These are phyloP conservation scores for Himalopsyche tibetana DNA, from an alignment of 2,888 invertebrate genomes.

Conservation along the genomic window DNA sequence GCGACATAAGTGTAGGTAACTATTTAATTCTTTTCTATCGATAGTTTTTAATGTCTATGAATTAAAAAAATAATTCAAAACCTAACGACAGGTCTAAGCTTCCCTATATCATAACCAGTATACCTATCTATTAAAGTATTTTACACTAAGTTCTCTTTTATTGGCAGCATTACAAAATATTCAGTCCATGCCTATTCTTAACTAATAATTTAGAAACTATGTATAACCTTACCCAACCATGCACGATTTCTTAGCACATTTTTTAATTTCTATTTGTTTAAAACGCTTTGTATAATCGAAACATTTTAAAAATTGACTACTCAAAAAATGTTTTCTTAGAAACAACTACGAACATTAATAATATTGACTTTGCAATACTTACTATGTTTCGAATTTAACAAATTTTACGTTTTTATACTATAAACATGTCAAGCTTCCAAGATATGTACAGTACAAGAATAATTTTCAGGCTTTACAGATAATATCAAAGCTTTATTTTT, in stretches of 20 bases:
- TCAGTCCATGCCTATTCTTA: neutral
- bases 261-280: neutral
- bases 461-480: too few relatives aligned
- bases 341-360: too few relatives aligned
- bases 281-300: neutral
- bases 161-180: neutral
- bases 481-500: too few relatives aligned
- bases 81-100: conserved; percentile 40
- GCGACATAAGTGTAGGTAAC: neutral
- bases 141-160: conserved; percentile 9
- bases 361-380: too few relatives aligned
- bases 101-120: conserved; percentile 42
- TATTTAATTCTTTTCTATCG: conserved; percentile 10
- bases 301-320: too few relatives aligned
- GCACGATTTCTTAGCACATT: neutral
- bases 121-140: conserved; percentile 10
- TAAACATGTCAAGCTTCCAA: too few relatives aligned
- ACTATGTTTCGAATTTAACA: too few relatives aligned
- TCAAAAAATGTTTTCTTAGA: neutral
- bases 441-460: too few relatives aligned
- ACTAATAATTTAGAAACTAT: neutral
- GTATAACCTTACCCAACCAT: neutral
- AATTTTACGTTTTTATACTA: too few relatives aligned
- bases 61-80: conserved; percentile 21
- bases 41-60: neutral